Percentiles rank a stretch among this genome's conserved stretches.
phyloP scores from a whole-genome alignment of 2,113 vertebrate species.

The Ochotona princeps region DNA sequence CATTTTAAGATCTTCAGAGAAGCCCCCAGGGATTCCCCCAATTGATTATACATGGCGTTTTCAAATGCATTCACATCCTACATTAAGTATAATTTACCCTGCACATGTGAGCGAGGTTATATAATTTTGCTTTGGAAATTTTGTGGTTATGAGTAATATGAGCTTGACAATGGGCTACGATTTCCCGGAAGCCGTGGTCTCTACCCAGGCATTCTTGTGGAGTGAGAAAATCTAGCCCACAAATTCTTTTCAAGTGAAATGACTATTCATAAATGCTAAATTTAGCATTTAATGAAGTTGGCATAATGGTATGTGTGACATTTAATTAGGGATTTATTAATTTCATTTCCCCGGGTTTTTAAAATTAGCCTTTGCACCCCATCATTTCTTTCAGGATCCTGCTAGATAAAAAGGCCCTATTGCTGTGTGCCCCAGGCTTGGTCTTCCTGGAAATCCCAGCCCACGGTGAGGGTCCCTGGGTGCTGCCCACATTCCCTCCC shows the following conservation, averaged over 20 bases:
- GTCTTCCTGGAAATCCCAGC: not conserved
- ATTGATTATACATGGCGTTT: not conserved
- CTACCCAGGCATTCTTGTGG: conserved; percentile 27
- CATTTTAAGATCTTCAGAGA: not conserved
- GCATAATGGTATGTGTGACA: conserved; percentile 25
- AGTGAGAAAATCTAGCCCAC: conserved; percentile 53
- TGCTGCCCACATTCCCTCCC: not conserved
- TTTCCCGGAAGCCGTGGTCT: conserved; percentile 43
- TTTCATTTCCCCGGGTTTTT: conserved; percentile 22
- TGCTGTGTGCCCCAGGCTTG: not conserved
- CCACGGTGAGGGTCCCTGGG: not conserved
- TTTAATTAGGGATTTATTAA: conserved; percentile 23
- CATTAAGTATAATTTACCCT: conserved; percentile 28
- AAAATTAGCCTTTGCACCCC: not conserved
- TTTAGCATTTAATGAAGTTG: conserved; percentile 49
- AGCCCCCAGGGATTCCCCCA: not conserved
- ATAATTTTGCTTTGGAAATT: conserved; percentile 50
- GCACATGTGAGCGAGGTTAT: conserved; percentile 9
- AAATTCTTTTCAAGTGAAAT: conserved; percentile 58
- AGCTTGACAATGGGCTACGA: not conserved
- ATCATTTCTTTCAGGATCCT: not conserved
- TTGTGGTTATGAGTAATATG: conserved; percentile 44
- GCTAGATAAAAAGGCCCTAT: not conserved
- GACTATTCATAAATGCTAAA: conserved; percentile 59
- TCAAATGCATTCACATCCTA: not conserved